A percentile compares a stretch with the other conserved stretches of the same genome.
Evolutionary conservation across 2,888 invertebrate genomes (phyloP).

Genomic region (Calameuta pallipes): DNA sequence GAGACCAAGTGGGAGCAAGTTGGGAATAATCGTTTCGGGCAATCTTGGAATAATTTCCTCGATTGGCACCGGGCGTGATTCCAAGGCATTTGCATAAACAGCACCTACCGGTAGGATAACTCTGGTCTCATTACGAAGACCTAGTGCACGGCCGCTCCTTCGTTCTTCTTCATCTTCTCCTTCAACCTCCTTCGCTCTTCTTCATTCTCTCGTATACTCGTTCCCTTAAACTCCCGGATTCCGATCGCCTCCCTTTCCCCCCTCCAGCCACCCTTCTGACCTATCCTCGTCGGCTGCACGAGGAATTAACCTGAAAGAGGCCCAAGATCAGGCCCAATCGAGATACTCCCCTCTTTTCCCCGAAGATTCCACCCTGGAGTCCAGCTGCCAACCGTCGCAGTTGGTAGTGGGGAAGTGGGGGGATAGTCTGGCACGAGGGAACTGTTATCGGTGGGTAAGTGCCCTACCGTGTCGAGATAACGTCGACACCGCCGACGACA

Average conservation of each 20-base stretch:
- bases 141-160: constrained; percentile 16
- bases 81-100: constrained; percentile 41
- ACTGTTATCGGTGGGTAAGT: constrained; percentile 62
- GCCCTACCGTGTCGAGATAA: constrained; percentile 65
- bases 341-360: background rate
- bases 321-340: background rate
- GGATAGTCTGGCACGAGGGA: constrained; percentile 20
- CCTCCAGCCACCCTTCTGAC: background rate
- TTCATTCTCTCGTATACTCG: background rate
- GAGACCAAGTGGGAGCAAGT: background rate
- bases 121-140: constrained; percentile 18
- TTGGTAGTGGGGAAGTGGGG: constrained; percentile 18
- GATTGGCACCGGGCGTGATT: constrained; percentile 7
- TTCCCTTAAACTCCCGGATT: background rate
- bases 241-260: background rate
- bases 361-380: background rate
- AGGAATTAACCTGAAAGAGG: background rate
- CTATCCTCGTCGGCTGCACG: background rate
- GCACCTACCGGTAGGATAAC: constrained; percentile 31
- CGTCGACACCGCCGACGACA: constrained; percentile 63
- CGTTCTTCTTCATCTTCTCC: constrained; percentile 15
- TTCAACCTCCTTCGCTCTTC: background rate
- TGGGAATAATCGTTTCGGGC: constrained; percentile 37
- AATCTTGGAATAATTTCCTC: constrained; percentile 10
- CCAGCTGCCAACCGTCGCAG: background rate